Evolutionary conservation across 2,113 vertebrate species (phyloP).

Genomic region (Proterorhinus semilunaris): DNA sequence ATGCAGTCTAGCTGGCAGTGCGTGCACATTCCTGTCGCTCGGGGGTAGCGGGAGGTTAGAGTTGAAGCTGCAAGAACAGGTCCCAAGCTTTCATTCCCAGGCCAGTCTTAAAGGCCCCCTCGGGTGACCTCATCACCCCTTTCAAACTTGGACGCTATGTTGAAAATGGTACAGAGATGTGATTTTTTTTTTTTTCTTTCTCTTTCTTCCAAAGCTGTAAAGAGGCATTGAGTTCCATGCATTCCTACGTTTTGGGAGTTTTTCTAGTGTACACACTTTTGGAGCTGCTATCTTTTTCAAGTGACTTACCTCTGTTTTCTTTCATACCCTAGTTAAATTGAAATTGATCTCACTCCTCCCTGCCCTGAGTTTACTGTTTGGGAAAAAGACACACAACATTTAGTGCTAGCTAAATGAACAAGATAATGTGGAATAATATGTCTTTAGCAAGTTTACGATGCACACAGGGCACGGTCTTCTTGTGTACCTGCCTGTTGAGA

Average conservation of each 20-base stretch:
- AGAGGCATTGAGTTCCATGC: background rate
- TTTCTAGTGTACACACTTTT: background rate
- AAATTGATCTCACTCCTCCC: too few relatives aligned
- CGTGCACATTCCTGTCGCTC: slow-evolving; percentile 54
- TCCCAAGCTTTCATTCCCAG: slow-evolving; percentile 59
- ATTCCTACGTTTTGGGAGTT: background rate
- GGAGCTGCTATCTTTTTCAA: too few relatives aligned
- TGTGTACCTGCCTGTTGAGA: too few relatives aligned
- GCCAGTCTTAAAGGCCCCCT: slow-evolving; percentile 60
- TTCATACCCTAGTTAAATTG: too few relatives aligned
- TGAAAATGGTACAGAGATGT: slow-evolving; percentile 29
- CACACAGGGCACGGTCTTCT: too few relatives aligned
- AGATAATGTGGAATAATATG: too few relatives aligned
- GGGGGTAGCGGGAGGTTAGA: slow-evolving; percentile 32
- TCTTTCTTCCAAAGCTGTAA: slow-evolving; percentile 5
- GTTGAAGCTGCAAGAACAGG: slow-evolving; percentile 48
- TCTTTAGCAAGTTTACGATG: too few relatives aligned
- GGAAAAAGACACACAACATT: too few relatives aligned
- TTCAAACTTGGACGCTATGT: slow-evolving; percentile 39
- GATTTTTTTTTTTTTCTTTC: slow-evolving; percentile 13
- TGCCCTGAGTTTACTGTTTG: too few relatives aligned
- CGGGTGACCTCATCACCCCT: slow-evolving; percentile 62
- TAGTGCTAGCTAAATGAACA: too few relatives aligned
- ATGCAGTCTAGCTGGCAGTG: slow-evolving; percentile 51
- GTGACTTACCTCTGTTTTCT: too few relatives aligned